Evolutionary conservation across 1,140 invertebrate species (phyloP), one percentile per base, ranked within the genome.

Genomic region (Pinna nobilis): DNA sequence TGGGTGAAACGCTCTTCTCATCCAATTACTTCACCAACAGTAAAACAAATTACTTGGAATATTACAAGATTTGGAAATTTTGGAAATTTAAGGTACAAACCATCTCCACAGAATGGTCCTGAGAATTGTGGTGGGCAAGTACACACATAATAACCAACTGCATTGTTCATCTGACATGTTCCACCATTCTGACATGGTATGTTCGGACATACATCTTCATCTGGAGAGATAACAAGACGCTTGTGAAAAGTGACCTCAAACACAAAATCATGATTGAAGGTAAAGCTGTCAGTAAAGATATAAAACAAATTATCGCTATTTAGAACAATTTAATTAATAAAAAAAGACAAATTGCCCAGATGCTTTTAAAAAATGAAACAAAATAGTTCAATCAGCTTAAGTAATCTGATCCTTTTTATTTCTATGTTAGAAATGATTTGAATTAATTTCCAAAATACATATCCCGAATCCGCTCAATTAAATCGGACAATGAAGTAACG

Each of bases 221-320:
- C 73, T 75, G 41, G 25, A 75, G 55, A 49, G 7, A 37, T 60
- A 11, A 6, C 23, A 44, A 23, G 15, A 59, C 25, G 3, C 33
- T 0, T 32, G n/a, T 35, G 3, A 33, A 53, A 13, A 25, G 50
- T 28, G 5, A 25, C 6, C 15, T 28, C 20, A 23, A 53, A 25
- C 5, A 7, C 2, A 25, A 53, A 49, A 49, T 49, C 23, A 23
- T n/a, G 11, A 49, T 4, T 49, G 2, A 49, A 7, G 4, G 1
- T 3, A 25, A 15, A 53, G 50, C 50, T 53, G 6, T 28, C 20
- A 59, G 30, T 59, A n/a, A 59, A 30, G 55, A 59, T 30, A 63
- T 88, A 98, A 96, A 74, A 80, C 82, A 30, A 66, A 49, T 30
- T 71, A 50, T 32, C 80, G 78, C 4, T 20, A 64, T 59, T 65